Evolutionary conservation across 35 echinoderm and acorn worm genomes (phyloP), one percentile per base, ranked within the genome.

Genomic region (Acanthaster planci): DNA sequence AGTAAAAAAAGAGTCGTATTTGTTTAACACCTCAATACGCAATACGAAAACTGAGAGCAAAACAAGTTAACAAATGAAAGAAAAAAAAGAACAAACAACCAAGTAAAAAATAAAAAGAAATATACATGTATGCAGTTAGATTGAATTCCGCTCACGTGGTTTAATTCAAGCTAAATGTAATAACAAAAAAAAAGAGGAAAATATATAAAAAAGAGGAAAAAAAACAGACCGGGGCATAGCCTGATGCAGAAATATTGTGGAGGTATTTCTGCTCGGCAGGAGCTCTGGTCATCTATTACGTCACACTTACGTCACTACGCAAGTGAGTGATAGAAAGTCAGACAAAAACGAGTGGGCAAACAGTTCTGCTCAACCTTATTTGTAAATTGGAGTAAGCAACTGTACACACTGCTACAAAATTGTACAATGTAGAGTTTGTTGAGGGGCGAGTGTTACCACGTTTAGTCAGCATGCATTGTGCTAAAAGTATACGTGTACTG

Each of bases 251-350:
- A 72, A 72, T 72, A 72, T 72, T 72, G 64, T 72, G 64, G 64
- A 72, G 64, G 64, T 72, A 72, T 72, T 72, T 31, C 7, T 31
- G 64, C 8, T 35, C 64, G 34, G 64, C 64, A 72, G 64, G 64
- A n/a, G 64, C 64, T 72, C 64, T 26, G 64, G 64, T 72, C 18
- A 72, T 72, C 64, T 26, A 72, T 72, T 19, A 72, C 64, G 64
- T 72, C 64, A 72, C 26, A 72, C 26, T 72, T 47, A 47, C 42
- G 42, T 47, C 42, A 47, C 42, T 12, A 47, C 42, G 42, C 42
- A 12, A 47, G 42, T 47, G 42, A 47, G 42, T 47, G 42, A 47
- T 12, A 47, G 42, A 47, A 47, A 47, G 42, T 47, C 4, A 47
- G 42, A 47, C 42, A 47, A 47, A 47, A n/a, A 47, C 4, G 42